Conservation (phyloP, 2,888 invertebrate species). For the Coleophora deauratella region DNA sequence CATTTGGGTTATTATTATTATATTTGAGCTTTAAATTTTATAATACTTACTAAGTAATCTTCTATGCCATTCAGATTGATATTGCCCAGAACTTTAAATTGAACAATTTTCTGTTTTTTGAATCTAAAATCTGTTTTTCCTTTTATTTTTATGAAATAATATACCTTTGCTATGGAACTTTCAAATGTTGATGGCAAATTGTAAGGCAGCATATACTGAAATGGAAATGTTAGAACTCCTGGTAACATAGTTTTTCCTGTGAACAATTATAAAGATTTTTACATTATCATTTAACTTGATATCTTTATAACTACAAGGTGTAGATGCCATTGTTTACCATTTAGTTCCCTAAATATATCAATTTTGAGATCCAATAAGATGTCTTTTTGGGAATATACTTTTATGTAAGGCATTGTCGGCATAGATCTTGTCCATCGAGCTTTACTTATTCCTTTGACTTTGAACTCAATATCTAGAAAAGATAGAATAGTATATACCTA, state of each 20-base stretch:
- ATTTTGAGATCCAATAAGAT: slow-evolving; percentile 38
- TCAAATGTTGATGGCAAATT: slow-evolving; percentile 52
- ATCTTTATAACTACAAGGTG: not conserved
- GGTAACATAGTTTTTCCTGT: slow-evolving; percentile 38
- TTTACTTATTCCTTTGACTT: slow-evolving; percentile 44
- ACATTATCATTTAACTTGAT: not conserved
- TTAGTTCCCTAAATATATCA: slow-evolving; percentile 36
- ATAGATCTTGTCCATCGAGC: slow-evolving; percentile 52
- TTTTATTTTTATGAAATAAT: slow-evolving; percentile 43
- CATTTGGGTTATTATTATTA: too few species aligned
- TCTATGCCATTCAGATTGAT: slow-evolving; percentile 44
- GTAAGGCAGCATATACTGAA: slow-evolving; percentile 48
- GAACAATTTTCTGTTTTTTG: slow-evolving; percentile 25
- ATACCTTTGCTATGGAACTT: slow-evolving; percentile 46
- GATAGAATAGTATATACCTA: slow-evolving; percentile 3
- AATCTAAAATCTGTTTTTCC: slow-evolving; percentile 37
- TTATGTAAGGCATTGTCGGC: slow-evolving; percentile 52
- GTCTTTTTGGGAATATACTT: slow-evolving; percentile 47
- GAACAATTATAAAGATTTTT: slow-evolving; percentile 9
- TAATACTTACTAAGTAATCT: slow-evolving; percentile 36
- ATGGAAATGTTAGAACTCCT: slow-evolving; percentile 43
- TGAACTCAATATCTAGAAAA: slow-evolving; percentile 46
- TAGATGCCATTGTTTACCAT: slow-evolving; percentile 17
- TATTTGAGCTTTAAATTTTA: too few species aligned
- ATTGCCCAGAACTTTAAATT: slow-evolving; percentile 39